Evolutionary conservation across 92 coral and sea anemone genomes (phyloP), one percentile per base, ranked within the genome.

Genomic region (Metridium senile): DNA sequence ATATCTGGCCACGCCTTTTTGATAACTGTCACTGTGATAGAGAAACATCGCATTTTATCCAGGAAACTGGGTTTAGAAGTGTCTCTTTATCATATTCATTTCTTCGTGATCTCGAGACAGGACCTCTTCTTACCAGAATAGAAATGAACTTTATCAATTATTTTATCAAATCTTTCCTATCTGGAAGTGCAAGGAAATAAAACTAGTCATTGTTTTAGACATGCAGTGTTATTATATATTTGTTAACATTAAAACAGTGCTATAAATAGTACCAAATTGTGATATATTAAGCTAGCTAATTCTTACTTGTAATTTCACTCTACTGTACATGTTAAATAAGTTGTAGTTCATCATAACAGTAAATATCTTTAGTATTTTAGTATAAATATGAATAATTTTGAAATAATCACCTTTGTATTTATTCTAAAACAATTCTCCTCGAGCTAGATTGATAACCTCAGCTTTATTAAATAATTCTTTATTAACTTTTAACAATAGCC

Each of bases 1-100:
- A 62, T 0, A 32, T 81, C 10, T 81, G 85, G 85, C 78, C 79
- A 17, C 52, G 78, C 6, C 74, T 81, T 2, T 62, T 72, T 63
- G 74, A 27, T 39, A 35, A 35, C 34, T 81, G 85, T 54, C 79
- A 81, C 74, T 71, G 78, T 31, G 79, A 81, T 43, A 61, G 67
- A 28, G 79, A 81, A 25, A 63, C 79, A 45, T 22, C 52, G 72
- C 62, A 53, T 2, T 71, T 25, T 66, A 62, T 81, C 21, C 78
- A 81, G 31, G 79, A 71, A 26, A 21, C 85, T 26, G 85, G 79
- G 9, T 81, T 81, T 54, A 72, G 28, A 21, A 81, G 79, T 61
- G 63, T 70, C 26, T 28, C 74, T 22, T 9, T 53, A 2, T 47
- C 33, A 9, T 26, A 77, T 25, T 1, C 13, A 11, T 65, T 43